A percentile compares a stretch with the other conserved stretches of the same genome.
These are phyloP conservation scores for Drosophila mettleri DNA, from an alignment of 2,888 invertebrate genomes.

Conservation along the genomic window DNA sequence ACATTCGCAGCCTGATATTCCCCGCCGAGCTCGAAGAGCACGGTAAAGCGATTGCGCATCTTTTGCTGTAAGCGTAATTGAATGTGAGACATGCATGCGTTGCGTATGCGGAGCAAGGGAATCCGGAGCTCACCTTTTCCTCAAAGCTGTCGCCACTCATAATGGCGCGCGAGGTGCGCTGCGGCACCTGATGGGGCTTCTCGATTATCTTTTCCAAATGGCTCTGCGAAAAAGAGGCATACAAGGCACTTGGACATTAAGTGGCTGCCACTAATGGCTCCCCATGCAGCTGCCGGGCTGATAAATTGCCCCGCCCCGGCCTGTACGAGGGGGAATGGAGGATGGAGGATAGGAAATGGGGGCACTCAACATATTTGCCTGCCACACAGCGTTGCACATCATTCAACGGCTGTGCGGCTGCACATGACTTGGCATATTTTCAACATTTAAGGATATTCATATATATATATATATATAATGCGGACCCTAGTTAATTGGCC, in stretches of 20 bases:
- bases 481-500: slow-evolving; percentile 43
- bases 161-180: slow-evolving; percentile 85
- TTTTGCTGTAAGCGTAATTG: slow-evolving; percentile 67
- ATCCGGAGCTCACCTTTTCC: slow-evolving; percentile 85
- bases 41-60: slow-evolving; percentile 89
- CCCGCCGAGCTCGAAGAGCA: slow-evolving; percentile 93
- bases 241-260: slow-evolving; percentile 62
- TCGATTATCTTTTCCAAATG: slow-evolving; percentile 95
- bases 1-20: slow-evolving; percentile 89
- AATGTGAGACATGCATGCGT: background rate
- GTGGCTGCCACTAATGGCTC: slow-evolving; percentile 67
- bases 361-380: slow-evolving; percentile 2
- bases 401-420: slow-evolving; percentile 69
- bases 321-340: no score
- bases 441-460: slow-evolving; percentile 16
- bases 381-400: slow-evolving; percentile 44
- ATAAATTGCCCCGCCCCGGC: slow-evolving; percentile 54
- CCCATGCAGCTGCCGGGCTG: slow-evolving; percentile 35
- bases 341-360: no score
- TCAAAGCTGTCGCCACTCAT: slow-evolving; percentile 89
- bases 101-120: background rate
- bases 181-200: slow-evolving; percentile 88
- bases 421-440: slow-evolving; percentile 66
- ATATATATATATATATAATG: background rate
- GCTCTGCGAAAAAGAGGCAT: slow-evolving; percentile 87